Percentiles rank a stretch among this genome's conserved stretches.
Conservation (phyloP, 2,888 invertebrate species). For the Rhagonycha lutea region DNA sequence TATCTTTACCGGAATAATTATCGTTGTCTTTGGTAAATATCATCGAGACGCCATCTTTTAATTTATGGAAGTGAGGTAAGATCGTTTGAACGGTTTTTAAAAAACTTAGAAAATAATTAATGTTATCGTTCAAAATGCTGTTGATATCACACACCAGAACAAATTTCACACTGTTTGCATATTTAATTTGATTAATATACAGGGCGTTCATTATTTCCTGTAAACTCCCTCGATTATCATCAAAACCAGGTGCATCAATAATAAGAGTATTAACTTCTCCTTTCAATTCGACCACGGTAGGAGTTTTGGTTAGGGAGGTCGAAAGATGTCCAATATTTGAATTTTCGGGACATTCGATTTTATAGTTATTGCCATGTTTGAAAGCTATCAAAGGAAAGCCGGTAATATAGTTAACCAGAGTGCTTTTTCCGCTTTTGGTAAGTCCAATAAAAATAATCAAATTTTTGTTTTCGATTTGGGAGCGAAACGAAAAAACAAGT, state of each 20-base stretch:
- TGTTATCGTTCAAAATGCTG: constrained; percentile 12
- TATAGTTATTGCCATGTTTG: constrained; percentile 1
- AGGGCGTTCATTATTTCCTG: constrained; percentile 18
- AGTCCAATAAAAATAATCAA: constrained; percentile 19
- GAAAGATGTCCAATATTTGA: constrained; percentile 14
- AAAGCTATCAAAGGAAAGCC: constrained; percentile 1
- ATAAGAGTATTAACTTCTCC: neutral
- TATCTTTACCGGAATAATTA: neutral
- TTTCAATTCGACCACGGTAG: neutral
- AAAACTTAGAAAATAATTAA: constrained; percentile 12
- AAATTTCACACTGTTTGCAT: constrained; percentile 13
- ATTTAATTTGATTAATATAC: constrained; percentile 21
- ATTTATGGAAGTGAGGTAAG: constrained; percentile 10
- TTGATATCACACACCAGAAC: constrained; percentile 12
- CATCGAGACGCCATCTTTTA: constrained; percentile 9
- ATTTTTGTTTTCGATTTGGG: constrained; percentile 5
- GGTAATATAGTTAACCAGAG: constrained; percentile 13
- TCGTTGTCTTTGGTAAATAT: constrained; percentile 16
- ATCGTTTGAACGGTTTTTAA: constrained; percentile 13
- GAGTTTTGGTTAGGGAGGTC: constrained; percentile 11
- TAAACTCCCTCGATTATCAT: constrained; percentile 16
- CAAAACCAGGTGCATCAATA: constrained; percentile 21
- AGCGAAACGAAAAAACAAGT: constrained; percentile 2
- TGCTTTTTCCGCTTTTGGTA: constrained; percentile 20
- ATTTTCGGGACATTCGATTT: neutral